Evolutionary conservation across 2,797 vertebrate species (phyloP).

Genomic region (Chelmon rostratus): DNA sequence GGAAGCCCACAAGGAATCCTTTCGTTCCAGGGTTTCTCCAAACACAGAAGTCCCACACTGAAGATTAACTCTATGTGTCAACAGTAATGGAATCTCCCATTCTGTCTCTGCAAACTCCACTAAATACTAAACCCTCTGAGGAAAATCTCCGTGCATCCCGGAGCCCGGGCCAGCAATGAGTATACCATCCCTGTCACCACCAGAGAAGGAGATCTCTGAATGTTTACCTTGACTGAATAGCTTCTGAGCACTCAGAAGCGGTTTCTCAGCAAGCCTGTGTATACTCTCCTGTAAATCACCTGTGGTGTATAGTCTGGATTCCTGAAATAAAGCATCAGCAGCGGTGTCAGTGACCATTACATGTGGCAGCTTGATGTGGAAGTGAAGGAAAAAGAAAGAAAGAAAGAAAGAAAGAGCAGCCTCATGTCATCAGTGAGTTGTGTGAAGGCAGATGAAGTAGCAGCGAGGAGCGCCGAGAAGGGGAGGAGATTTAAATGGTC

Average conservation of each 20-base stretch:
- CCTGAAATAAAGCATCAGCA: slow-evolving; percentile 54
- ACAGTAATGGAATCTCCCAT: slow-evolving; percentile 77
- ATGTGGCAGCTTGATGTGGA: slow-evolving; percentile 30
- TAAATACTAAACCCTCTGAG: slow-evolving; percentile 58
- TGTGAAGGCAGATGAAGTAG: slow-evolving; percentile 48
- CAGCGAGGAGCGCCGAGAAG: slow-evolving; percentile 66
- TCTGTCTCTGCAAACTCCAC: slow-evolving; percentile 66
- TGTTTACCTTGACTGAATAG: slow-evolving; percentile 66
- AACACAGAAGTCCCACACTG: slow-evolving; percentile 81
- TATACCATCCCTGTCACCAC: slow-evolving; percentile 49
- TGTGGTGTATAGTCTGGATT: slow-evolving; percentile 54
- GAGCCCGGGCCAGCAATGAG: slow-evolving; percentile 42
- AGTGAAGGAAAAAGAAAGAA: not conserved
- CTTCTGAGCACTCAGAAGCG: slow-evolving; percentile 35
- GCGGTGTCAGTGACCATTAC: slow-evolving; percentile 31
- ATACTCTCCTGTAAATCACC: slow-evolving; percentile 64
- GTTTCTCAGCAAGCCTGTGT: slow-evolving; percentile 49
- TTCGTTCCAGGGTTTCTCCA: slow-evolving; percentile 84
- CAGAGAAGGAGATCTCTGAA: slow-evolving; percentile 50
- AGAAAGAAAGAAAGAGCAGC: not conserved
- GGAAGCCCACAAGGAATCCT: slow-evolving; percentile 84
- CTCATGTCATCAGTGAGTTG: slow-evolving; percentile 33
- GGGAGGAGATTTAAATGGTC: slow-evolving; percentile 86
- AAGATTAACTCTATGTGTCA: slow-evolving; percentile 84
- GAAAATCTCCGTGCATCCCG: slow-evolving; percentile 60